Conservation (phyloP, 2,888 invertebrate species). For the Chymomyza fuscimana region DNA sequence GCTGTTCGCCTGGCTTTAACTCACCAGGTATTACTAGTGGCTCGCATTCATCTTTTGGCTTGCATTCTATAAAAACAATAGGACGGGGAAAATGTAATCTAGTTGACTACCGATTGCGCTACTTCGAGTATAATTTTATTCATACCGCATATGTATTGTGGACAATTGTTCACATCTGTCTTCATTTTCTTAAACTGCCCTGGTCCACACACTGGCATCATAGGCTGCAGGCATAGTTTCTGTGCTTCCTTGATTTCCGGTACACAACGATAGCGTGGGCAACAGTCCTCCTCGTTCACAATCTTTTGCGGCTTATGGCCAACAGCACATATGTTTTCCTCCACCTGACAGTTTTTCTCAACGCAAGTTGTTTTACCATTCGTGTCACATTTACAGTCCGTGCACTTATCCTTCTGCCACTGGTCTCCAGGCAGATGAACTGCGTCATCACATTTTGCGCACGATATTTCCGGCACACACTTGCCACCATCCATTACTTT, state of each 20-base stretch:
- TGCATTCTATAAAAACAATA: conserved; percentile 83
- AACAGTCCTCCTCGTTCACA: conserved; percentile 83
- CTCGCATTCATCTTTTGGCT: conserved; percentile 86
- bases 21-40: conserved; percentile 79
- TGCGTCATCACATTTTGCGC: conserved; percentile 87
- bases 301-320: conserved; percentile 82
- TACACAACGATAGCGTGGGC: conserved; percentile 85
- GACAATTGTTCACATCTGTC: conserved; percentile 84
- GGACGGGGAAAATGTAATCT: not conserved
- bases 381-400: conserved; percentile 85
- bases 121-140: not conserved
- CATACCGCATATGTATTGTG: conserved; percentile 87
- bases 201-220: conserved; percentile 85
- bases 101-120: not conserved
- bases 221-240: conserved; percentile 83
- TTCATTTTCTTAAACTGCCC: conserved; percentile 87
- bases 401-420: conserved; percentile 87
- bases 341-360: conserved; percentile 82
- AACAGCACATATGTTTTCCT: conserved; percentile 83
- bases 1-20: conserved; percentile 84
- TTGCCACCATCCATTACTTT: conserved; percentile 86
- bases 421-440: conserved; percentile 84
- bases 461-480: conserved; percentile 85
- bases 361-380: conserved; percentile 83
- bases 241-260: conserved; percentile 80